phyloP scores from a whole-genome alignment of 2,888 invertebrate species.

The Luffia ferchaultella region DNA sequence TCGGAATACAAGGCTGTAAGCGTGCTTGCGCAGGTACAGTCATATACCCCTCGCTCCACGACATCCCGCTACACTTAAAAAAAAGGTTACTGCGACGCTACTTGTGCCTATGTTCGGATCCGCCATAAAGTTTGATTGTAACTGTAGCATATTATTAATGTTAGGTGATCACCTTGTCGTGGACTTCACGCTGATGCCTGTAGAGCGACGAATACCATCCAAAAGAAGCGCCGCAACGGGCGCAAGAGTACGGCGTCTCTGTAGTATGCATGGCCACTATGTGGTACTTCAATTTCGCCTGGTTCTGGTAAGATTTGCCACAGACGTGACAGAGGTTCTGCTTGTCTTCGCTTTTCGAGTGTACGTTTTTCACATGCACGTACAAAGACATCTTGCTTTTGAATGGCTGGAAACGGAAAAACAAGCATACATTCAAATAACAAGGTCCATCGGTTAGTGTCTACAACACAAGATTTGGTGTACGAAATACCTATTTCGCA shows the following conservation, averaged over 20 bases:
- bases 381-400: conserved; percentile 46
- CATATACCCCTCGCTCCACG: too few species aligned
- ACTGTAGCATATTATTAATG: too few species aligned
- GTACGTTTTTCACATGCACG: conserved; percentile 41
- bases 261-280: conserved; percentile 52
- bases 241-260: conserved; percentile 46
- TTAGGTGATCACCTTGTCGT: conserved; percentile 51
- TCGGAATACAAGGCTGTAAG: too few species aligned
- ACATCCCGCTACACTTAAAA: too few species aligned
- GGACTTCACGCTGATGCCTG: conserved; percentile 45
- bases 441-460: not conserved
- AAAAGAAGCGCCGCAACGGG: conserved; percentile 41
- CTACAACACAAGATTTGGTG: too few species aligned
- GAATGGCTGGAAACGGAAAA: conserved; percentile 32
- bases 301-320: conserved; percentile 41
- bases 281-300: conserved; percentile 51
- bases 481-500: too few species aligned
- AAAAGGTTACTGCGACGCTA: too few species aligned
- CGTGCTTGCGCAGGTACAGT: too few species aligned
- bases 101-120: too few species aligned
- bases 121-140: too few species aligned
- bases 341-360: conserved; percentile 26
- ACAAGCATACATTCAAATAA: too few species aligned
- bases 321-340: conserved; percentile 47
- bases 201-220: conserved; percentile 57